phyloP scores from a whole-genome alignment of 2,888 invertebrate genomes.

The Aradus depressus region DNA sequence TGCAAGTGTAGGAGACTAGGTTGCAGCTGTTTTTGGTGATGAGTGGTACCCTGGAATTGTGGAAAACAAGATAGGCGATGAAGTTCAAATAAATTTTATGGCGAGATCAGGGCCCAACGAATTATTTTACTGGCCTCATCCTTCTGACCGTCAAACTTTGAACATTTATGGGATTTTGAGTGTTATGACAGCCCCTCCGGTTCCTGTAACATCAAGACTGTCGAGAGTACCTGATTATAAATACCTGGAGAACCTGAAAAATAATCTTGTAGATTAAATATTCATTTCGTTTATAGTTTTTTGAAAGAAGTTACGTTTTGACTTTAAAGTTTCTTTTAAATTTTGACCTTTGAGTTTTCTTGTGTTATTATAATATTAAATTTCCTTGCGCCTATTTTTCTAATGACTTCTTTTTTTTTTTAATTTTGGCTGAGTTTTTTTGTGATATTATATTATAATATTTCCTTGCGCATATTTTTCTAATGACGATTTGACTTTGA shows the following conservation, averaged over 20 bases:
- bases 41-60: constrained; percentile 12
- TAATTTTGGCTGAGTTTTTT: too few species aligned
- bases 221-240: constrained; percentile 1
- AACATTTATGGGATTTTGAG: not conserved
- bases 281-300: not conserved
- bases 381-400: too few species aligned
- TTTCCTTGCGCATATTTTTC: too few species aligned
- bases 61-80: constrained; percentile 1
- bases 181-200: not conserved
- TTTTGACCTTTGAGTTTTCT: not conserved
- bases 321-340: not conserved
- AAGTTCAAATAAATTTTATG: constrained; percentile 6
- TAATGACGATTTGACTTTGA: too few species aligned
- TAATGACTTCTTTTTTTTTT: too few species aligned
- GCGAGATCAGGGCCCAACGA: constrained; percentile 7
- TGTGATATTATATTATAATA: too few species aligned
- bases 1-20: constrained; percentile 1
- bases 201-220: constrained; percentile 2
- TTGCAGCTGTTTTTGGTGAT: constrained; percentile 6
- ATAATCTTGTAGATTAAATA: not conserved
- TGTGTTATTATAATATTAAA: too few species aligned
- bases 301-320: not conserved
- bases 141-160: not conserved
- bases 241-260: constrained; percentile 5
- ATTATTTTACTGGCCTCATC: constrained; percentile 6